Percentiles rank a stretch among this genome's conserved stretches.
phyloP scores from a whole-genome alignment of 1,140 invertebrate genomes.

The Drosophila ficusphila region DNA sequence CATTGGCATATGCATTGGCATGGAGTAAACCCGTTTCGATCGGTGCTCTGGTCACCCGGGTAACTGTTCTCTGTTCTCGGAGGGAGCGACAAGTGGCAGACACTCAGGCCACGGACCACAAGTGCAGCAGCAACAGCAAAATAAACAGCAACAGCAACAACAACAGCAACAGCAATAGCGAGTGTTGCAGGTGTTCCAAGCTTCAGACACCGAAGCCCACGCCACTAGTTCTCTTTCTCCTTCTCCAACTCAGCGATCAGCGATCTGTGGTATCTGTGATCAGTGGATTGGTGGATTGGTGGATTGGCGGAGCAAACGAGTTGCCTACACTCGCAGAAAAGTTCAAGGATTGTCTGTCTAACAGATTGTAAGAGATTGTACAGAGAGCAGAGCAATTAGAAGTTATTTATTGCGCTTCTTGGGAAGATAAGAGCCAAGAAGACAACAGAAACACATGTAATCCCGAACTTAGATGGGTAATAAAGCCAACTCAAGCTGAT shows the following conservation, averaged over 20 bases:
- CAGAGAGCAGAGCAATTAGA: no score
- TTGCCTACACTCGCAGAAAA: slow-evolving; percentile 15
- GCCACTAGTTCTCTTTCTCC: slow-evolving; percentile 20
- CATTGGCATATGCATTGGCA: no score
- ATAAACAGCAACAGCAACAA: no score
- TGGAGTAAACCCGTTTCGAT: slow-evolving; percentile 2
- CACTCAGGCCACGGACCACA: neutral
- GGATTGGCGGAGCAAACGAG: neutral
- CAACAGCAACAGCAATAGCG: slow-evolving; percentile 10
- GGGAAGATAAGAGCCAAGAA: no score
- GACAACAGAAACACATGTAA: no score
- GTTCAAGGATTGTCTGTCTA: neutral
- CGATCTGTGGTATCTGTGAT: neutral
- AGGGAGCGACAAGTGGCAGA: neutral
- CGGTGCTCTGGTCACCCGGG: neutral
- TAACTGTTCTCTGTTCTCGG: slow-evolving; percentile 18
- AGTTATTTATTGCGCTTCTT: no score
- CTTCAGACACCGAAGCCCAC: slow-evolving; percentile 24
- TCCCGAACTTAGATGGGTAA: no score
- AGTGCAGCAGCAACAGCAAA: no score
- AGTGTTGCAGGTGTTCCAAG: slow-evolving; percentile 30
- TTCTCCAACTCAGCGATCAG: neutral
- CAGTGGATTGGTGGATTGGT: no score
- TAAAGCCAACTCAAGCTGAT: no score
- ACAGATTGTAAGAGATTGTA: no score